Conservation (phyloP, 2,113 vertebrate genomes). For the Pseudorectes ferrugineus region DNA sequence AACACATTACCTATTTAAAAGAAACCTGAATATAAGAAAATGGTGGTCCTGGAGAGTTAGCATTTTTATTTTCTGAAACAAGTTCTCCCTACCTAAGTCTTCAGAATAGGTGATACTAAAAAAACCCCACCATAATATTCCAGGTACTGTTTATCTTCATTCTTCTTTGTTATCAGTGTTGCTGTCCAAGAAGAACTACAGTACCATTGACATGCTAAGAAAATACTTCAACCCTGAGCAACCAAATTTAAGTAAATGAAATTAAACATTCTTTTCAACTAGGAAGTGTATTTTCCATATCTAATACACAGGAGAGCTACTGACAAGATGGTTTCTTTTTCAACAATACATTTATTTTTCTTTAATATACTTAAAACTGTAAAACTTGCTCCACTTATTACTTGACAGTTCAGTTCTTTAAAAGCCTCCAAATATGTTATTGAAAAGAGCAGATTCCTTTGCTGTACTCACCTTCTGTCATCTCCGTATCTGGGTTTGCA, state of each 20-base stretch:
- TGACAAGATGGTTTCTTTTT: not conserved
- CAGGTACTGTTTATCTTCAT: not conserved
- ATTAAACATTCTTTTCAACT: not conserved
- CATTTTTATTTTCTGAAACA: not conserved
- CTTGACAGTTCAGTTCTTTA: not conserved
- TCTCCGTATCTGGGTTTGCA: conserved; percentile 73
- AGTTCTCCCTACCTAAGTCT: not conserved
- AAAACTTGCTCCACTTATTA: not conserved
- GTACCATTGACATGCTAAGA: not conserved
- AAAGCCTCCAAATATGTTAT: not conserved
- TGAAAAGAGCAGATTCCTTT: not conserved
- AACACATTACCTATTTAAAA: not conserved
- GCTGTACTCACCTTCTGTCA: conserved; percentile 54
- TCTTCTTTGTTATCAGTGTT: not conserved
- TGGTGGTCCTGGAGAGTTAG: not conserved
- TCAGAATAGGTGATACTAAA: not conserved
- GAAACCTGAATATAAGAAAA: not conserved
- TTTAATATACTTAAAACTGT: not conserved
- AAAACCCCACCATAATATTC: not conserved
- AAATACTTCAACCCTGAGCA: not conserved
- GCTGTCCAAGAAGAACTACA: not conserved
- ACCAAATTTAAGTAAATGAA: not conserved
- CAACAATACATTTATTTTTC: not conserved
- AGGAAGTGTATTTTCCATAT: not conserved
- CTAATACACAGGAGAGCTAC: not conserved